phyloP scores from a whole-genome alignment of 2,888 invertebrate genomes.

The Conus canariensis region DNA sequence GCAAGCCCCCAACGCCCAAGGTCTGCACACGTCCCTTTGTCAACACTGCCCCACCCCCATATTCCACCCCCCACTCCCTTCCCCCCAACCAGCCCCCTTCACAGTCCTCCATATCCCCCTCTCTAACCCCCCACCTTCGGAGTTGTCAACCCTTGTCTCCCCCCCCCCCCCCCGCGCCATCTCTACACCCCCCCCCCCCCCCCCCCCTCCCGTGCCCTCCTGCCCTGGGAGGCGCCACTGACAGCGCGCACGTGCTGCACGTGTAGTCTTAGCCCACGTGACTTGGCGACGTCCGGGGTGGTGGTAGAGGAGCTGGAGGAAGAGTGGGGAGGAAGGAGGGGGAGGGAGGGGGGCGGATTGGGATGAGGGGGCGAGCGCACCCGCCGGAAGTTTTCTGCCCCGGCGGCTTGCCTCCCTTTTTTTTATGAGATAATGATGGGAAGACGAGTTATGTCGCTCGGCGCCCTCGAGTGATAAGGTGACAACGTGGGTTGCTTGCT shows the following conservation, averaged over 20 bases:
- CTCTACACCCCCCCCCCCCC: not conserved
- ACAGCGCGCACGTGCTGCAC: conserved; percentile 45
- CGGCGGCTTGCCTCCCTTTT: not conserved
- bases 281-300: conserved; percentile 25
- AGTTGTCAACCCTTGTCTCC: conserved; percentile 33
- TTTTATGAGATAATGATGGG: conserved; percentile 44
- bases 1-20: not conserved
- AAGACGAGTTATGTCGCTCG: conserved; percentile 32
- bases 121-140: not conserved
- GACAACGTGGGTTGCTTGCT: conserved; percentile 32
- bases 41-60: not conserved
- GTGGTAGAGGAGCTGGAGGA: not conserved
- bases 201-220: not conserved
- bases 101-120: not conserved
- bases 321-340: not conserved
- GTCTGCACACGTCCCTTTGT: conserved; percentile 37
- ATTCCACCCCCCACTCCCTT: not conserved
- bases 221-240: conserved; percentile 39
- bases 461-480: conserved; percentile 25
- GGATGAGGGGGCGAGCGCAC: not conserved
- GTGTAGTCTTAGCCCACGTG: conserved; percentile 41
- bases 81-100: not conserved
- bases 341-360: not conserved
- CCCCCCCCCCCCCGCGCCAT: not conserved
- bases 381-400: conserved; percentile 36